Evolutionary conservation across 2,888 invertebrate species (phyloP), one percentile per base, ranked within the genome.

Genomic region (Spodoptera exigua): DNA sequence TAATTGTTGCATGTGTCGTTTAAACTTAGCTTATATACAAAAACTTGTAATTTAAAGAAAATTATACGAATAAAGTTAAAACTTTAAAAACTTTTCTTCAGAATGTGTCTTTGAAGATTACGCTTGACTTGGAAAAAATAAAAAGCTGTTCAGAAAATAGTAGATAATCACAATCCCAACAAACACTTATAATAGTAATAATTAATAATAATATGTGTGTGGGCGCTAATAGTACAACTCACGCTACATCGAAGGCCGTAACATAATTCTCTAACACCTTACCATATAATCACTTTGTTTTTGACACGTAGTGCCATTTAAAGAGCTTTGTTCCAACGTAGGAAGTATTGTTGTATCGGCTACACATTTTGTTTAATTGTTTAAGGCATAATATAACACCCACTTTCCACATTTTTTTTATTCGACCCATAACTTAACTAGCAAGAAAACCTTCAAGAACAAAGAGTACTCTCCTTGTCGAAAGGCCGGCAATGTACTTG

Each of bases 251-350:
- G 58, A 47, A 54, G 18, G 10, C 27, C 14, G 65, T 53, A 57
- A 41, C 43, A 49, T 40, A 55, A 44, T 61, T 54, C 45, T 56
- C 67, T 64, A 64, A 74, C 65, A 60, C 49, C 61, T 48, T 37
- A 73, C 64, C 43, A 48, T 66, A 39, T 54, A 72, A 71, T 70
- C 49, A 78, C 70, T 47, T 67, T 65, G 74, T 69, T 68, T 76
- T 77, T 61, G 65, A 79, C 78, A 72, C 76, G 70, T 70, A 66
- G 67, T 63, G 37, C 47, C 62, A 55, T 70, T 71, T 60, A 32
- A 62, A 62, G 59, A 52, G 45, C 60, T 47, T 74, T 70, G 59
- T 58, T 56, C 62, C 43, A 16, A 57, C 64, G 74, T 78, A 72
- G 65, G 64, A 74, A 75, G 72, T 66, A 37, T 55, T 58, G 18